Base-by-base conservation (phyloP, 2,113 vertebrate species). In the Oreochromis niloticus region DNA sequence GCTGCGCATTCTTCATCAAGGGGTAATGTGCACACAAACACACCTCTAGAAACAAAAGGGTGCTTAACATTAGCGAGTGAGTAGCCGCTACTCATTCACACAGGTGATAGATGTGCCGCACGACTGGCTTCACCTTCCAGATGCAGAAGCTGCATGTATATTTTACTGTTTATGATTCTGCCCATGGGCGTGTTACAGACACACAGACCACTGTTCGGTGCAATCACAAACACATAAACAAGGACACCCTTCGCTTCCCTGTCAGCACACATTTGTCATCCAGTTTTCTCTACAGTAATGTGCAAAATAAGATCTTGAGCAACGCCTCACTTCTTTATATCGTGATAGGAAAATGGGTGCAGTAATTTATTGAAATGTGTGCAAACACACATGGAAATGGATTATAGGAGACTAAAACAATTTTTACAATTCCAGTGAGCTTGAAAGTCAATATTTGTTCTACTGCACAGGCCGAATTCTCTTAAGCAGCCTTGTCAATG, bases 1-100 rank as follows among this genome's bases (percentile, higher is more conserved):
- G 87, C 80, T 66, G 89, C 94, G 92, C 93, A 89, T 93, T 94
- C 92, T 57, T 87, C 83, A 90, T 94, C 80, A 91, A 92, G 92
- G 84, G 71, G 78, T 66, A 55, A 80, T 3, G 22, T 68, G 9
- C 17, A 63, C 16, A 5, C 16, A 66, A 30, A 55, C 41, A 30
- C 81, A 30, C 2, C 2, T 30, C 16, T 9, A 14, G 9, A 30
- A 22, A 54, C 48, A 83, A 83, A 81, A 9, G 73, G 17, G 10
- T 14, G 73, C 48, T 78, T 6, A 22, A 56, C 17, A 34, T 32
- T 6, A 46, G 7, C 10, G 36, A 59, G 17, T 10, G 17, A 57
- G 56, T 34, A 2, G 50, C 30, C 24, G 52, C 52, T 50, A 14
- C 50, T 34, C 11, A 52, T 34, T 50, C 39, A 30, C 19, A 22